A percentile compares a stretch with the other conserved stretches of the same genome.
Evolutionary conservation across 1,140 invertebrate species (phyloP).

Genomic region (Zaprionus tsacasi): DNA sequence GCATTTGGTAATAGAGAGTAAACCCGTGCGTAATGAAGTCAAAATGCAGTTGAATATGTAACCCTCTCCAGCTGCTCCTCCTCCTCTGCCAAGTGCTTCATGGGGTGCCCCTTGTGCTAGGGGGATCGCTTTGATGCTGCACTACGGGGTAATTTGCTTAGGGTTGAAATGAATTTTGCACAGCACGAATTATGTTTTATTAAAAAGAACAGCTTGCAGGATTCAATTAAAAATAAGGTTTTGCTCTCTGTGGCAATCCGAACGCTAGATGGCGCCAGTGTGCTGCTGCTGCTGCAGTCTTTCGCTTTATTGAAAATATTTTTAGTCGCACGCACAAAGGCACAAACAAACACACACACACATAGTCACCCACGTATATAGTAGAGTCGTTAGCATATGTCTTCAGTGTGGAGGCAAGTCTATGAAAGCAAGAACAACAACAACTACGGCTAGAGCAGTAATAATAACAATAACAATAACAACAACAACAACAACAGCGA

Average conservation of each 20-base stretch:
- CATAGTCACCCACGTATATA: background rate
- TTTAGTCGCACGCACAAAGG: conserved; percentile 2
- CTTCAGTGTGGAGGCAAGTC: background rate
- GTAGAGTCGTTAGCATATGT: conserved; percentile 1
- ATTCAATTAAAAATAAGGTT: conserved; percentile 7
- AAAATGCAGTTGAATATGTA: background rate
- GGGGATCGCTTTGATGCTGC: conserved; percentile 1
- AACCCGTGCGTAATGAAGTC: background rate
- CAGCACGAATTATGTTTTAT: conserved; percentile 3
- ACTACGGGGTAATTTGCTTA: conserved; percentile 7
- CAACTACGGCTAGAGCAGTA: conserved; percentile 12
- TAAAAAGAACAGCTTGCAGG: conserved; percentile 6
- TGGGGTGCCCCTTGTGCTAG: background rate
- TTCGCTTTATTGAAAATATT: conserved; percentile 25
- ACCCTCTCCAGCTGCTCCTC: background rate
- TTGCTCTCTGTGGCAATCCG: background rate
- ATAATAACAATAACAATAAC: conserved; percentile 33
- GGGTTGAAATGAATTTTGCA: background rate
- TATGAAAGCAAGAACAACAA: conserved; percentile 5
- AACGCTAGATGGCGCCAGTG: background rate
- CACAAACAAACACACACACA: background rate
- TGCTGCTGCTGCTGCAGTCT: background rate
- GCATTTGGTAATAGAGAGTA: conserved; percentile 3
- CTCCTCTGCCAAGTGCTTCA: background rate
- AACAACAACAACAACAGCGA: conserved; percentile 28